Conservation (phyloP, 2,797 vertebrate genomes). For the Melanotaenia trifasciata region DNA sequence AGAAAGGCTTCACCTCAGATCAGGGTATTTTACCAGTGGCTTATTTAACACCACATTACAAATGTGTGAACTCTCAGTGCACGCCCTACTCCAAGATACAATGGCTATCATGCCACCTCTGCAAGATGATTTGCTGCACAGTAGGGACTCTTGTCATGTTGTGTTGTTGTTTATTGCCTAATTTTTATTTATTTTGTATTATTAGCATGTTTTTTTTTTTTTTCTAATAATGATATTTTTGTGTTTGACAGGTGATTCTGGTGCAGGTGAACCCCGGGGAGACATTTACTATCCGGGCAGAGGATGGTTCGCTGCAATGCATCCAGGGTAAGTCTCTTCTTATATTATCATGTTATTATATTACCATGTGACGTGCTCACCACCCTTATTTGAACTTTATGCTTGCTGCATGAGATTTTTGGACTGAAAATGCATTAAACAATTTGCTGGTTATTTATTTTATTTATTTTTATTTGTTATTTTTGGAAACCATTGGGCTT, state of each 20-base stretch:
- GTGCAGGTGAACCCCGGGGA: conserved; percentile 99
- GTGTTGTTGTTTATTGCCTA: conserved; percentile 7
- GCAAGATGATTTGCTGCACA: conserved; percentile 18
- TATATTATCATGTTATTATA: conserved; percentile 19
- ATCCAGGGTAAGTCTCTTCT: conserved; percentile 91
- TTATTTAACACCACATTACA: conserved; percentile 47
- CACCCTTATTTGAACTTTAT: neutral
- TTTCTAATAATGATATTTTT: conserved; percentile 8
- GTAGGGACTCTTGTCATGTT: conserved; percentile 12
- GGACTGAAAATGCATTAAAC: neutral
- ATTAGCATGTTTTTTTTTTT: neutral
- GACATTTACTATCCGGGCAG: conserved; percentile 97
- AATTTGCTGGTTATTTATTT: neutral
- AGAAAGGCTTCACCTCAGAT: conserved; percentile 21
- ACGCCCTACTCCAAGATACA: conserved; percentile 32
- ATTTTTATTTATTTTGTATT: neutral
- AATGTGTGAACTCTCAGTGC: conserved; percentile 54
- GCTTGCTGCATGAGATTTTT: neutral
- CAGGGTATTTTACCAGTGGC: conserved; percentile 33
- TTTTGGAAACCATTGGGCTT: neutral
- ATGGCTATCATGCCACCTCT: conserved; percentile 56
- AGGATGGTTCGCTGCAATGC: conserved; percentile 98
- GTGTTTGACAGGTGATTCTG: conserved; percentile 90
- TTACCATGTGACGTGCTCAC: conserved; percentile 17
- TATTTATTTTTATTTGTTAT: too few relatives aligned